Percentiles rank a stretch among this genome's conserved stretches.
phyloP scores from a whole-genome alignment of 2,797 vertebrate species.

The Luscinia luscinia region DNA sequence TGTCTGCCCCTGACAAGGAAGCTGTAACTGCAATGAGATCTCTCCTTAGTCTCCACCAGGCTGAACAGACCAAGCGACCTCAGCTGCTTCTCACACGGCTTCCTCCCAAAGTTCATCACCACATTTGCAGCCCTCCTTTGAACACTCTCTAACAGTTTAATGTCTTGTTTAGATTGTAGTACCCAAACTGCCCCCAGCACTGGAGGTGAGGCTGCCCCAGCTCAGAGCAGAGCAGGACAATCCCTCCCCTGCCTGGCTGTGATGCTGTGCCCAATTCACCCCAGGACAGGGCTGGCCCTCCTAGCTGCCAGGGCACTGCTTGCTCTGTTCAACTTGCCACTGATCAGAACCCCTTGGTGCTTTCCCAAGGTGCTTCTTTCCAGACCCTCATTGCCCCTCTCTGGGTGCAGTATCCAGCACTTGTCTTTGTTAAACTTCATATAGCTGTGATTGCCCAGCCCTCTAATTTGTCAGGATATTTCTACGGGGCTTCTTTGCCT shows the following conservation, averaged over 20 bases:
- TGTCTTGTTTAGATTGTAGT: rapidly evolving
- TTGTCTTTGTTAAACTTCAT: not conserved
- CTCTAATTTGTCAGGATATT: not conserved
- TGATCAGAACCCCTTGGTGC: rapidly evolving
- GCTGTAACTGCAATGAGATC: rapidly evolving
- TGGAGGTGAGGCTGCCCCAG: rapidly evolving
- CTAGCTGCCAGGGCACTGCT: not conserved
- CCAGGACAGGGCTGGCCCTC: rapidly evolving
- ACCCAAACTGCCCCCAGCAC: no score
- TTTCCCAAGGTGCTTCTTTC: not conserved
- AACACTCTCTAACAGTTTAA: rapidly evolving
- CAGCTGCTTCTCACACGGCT: rapidly evolving
- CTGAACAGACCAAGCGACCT: not conserved
- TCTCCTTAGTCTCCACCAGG: not conserved
- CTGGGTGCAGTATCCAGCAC: not conserved
- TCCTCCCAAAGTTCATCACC: not conserved
- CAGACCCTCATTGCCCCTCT: not conserved
- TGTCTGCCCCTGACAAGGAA: rapidly evolving
- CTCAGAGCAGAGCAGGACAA: rapidly evolving
- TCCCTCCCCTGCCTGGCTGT: rapidly evolving
- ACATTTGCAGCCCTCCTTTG: not conserved
- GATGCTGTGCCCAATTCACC: not conserved
- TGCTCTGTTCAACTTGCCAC: rapidly evolving
- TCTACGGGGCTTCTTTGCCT: not conserved
- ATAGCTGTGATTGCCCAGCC: not conserved